Base-by-base conservation (phyloP, 1,140 invertebrate genomes). In the Schlechtendalia chinensis region DNA sequence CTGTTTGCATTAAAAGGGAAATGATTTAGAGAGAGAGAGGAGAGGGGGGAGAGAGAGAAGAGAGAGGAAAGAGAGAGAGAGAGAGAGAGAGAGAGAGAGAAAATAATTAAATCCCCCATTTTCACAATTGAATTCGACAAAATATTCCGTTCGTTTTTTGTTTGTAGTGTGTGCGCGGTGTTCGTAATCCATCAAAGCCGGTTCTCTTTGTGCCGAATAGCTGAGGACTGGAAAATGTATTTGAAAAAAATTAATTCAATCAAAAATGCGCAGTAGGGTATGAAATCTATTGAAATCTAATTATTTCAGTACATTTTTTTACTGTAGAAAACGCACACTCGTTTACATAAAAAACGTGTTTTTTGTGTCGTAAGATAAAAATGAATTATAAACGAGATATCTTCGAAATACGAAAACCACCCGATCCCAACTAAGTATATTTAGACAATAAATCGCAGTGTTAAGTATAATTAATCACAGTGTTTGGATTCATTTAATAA, bases 101-200 rank as follows among this genome's bases (percentile, higher is more conserved):
- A 61, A 50, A 79, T 79, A 79, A 79, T 79, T 79, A 45, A 61
- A 79, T 61, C 50, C 39, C 72, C 56, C 29, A n/a, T 58, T 27
- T 61, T 32, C 58, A 50, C 56, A 27, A 79, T 79, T 61, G 74
- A 79, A 79, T 61, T 61, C 39, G 58, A 79, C 74, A 79, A 79
- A 79, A 79, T 79, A 59, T 79, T 24, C 58, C 54, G 32, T 24
- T n/a, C 16, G 74, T 61, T 61, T 8, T 79, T 79, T 79, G 56
- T 79, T 79, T 61, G 22, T 61, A 79, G n/a, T n/a, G 56, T 61
- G 14, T 27, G 61, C 19, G 39, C 32, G 58, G 56, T 50, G 58
- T 79, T 39, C 32, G 39, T 79, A 79, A 79, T 79, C 74, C 74
- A 27, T 61, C 74, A 61, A 79, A 79, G 74, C 58, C 74, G 74